Evolutionary conservation across 1,140 invertebrate genomes (phyloP).

Genomic region (Drosophila pseudoobscura): DNA sequence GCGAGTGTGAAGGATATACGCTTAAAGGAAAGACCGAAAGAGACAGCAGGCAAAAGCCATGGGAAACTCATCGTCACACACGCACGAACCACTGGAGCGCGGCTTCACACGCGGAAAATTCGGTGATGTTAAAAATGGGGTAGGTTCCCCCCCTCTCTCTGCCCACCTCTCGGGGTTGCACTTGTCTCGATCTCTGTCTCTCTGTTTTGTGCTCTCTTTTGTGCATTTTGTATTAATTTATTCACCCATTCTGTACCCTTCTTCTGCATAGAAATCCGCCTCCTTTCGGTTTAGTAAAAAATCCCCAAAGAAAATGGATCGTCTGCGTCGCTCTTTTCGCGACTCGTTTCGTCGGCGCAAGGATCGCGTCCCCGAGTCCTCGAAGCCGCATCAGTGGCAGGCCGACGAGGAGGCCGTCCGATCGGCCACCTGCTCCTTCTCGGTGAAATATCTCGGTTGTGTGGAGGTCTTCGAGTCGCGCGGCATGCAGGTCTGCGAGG

Average conservation of each 20-base stretch:
- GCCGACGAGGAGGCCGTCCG: conserved; percentile 98
- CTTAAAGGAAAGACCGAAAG: background rate
- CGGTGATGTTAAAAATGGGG: conserved; percentile 83
- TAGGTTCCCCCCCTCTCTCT: conserved; percentile 55
- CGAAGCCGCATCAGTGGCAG: conserved; percentile 98
- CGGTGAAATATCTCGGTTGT: conserved; percentile 99
- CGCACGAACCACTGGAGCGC: conserved; percentile 83
- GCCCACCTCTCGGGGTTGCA: conserved; percentile 35
- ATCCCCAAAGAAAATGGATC: conserved; percentile 94
- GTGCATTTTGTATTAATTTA: conserved; percentile 9
- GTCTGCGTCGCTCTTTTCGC: conserved; percentile 94
- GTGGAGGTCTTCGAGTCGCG: conserved; percentile 99
- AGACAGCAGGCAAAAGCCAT: conserved; percentile 44
- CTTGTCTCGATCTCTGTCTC: conserved; percentile 67
- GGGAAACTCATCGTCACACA: conserved; percentile 84
- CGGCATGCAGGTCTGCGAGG: conserved; percentile 99
- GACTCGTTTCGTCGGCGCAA: conserved; percentile 95
- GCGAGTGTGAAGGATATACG: too few species aligned
- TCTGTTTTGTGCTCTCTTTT: background rate
- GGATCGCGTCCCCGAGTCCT: conserved; percentile 93
- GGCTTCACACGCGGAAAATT: conserved; percentile 83
- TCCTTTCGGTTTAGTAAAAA: conserved; percentile 86
- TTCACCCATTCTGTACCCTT: conserved; percentile 1
- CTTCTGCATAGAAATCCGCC: conserved; percentile 84
- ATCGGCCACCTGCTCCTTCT: conserved; percentile 97